Percentiles rank a stretch among this genome's conserved stretches.
phyloP scores from a whole-genome alignment of 2,888 invertebrate genomes.

The Dendrolimus pini region DNA sequence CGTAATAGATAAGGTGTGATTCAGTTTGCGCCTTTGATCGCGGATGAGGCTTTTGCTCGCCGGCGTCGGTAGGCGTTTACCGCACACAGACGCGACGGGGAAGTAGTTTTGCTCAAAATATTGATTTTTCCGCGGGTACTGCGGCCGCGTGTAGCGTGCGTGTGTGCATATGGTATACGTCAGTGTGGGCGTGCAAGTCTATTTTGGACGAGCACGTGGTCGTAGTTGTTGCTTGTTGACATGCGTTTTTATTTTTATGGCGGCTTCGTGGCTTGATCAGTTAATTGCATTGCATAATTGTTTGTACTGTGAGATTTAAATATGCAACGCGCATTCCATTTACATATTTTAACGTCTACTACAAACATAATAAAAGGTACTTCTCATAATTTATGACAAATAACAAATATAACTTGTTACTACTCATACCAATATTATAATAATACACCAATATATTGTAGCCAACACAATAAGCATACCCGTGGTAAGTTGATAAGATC shows the following conservation, averaged over 20 bases:
- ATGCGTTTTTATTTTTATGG: conserved; percentile 70
- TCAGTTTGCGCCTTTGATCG: conserved; percentile 28
- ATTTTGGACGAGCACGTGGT: conserved; percentile 73
- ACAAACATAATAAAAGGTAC: no score
- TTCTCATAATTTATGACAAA: no score
- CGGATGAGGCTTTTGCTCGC: conserved; percentile 32
- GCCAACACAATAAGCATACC: no score
- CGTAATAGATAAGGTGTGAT: conserved; percentile 50
- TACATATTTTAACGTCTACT: no score
- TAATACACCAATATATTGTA: no score
- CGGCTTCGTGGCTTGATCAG: conserved; percentile 44
- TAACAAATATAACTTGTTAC: no score
- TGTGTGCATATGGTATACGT: conserved; percentile 27
- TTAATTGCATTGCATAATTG: conserved; percentile 57
- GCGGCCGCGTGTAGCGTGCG: conserved; percentile 38
- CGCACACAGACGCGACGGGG: conserved; percentile 62
- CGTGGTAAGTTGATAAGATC: no score
- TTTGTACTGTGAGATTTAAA: conserved; percentile 23
- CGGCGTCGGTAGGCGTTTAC: conserved; percentile 26
- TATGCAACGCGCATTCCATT: no score
- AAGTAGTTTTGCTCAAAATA: conserved; percentile 76
- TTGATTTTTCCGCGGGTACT: conserved; percentile 71
- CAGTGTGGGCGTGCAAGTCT: conserved; percentile 50
- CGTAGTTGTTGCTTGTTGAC: conserved; percentile 71
- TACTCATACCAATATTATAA: no score